phyloP scores from a whole-genome alignment of 2,797 vertebrate species.

The Choloepus didactylus region DNA sequence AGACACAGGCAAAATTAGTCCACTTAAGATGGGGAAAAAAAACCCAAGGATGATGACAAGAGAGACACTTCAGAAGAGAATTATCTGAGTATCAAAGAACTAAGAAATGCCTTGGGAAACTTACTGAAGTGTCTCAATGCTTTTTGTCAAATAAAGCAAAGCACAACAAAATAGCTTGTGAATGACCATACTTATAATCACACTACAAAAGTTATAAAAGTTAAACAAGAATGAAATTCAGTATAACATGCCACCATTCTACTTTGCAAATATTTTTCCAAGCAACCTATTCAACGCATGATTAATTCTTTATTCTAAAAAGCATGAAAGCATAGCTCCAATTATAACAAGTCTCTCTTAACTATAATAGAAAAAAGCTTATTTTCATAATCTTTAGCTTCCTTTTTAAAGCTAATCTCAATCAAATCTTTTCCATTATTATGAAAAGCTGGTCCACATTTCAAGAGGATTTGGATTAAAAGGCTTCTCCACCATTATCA shows the following conservation, averaged over 20 bases:
- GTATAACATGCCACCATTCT: fast-evolving
- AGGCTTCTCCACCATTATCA: fast-evolving
- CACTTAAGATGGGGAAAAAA: not conserved
- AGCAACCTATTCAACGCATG: not conserved
- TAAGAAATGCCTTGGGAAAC: not conserved
- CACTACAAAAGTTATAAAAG: not conserved
- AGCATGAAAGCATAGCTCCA: not conserved
- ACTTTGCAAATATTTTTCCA: not conserved
- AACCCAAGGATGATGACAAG: not conserved
- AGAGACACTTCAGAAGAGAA: not conserved
- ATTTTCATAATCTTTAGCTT: not conserved
- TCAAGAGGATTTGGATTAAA: not conserved
- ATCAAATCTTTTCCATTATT: not conserved
- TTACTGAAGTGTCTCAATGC: not conserved
- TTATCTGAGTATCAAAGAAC: not conserved
- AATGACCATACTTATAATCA: fast-evolving
- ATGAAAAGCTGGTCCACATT: not conserved
- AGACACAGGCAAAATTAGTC: not conserved
- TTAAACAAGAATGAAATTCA: not conserved
- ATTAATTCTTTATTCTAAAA: not conserved
- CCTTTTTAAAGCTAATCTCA: not conserved
- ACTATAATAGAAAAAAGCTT: fast-evolving
- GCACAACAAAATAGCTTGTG: not conserved
- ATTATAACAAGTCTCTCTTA: not conserved
- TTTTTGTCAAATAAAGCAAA: not conserved